phyloP scores from a whole-genome alignment of 2,113 vertebrate genomes.

The Spermophilus dauricus region DNA sequence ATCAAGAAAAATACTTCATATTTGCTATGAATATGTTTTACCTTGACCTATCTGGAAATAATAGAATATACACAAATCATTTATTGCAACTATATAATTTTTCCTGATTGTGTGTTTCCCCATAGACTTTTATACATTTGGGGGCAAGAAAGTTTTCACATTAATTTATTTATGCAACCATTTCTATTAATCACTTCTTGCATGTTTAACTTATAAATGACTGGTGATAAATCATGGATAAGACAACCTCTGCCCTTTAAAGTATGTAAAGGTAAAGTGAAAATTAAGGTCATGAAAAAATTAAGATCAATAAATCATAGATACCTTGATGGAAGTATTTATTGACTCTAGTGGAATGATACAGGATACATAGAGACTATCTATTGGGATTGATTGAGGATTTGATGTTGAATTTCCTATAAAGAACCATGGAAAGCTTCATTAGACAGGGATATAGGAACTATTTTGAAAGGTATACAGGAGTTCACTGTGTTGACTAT shows the following conservation, averaged over 20 bases:
- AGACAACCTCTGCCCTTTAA: neutral
- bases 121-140: neutral
- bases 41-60: slow-evolving; percentile 1
- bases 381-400: neutral
- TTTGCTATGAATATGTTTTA: neutral
- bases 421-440: neutral
- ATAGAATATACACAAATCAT: neutral
- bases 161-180: slow-evolving; percentile 39
- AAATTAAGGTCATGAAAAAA: neutral
- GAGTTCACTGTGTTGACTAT: neutral
- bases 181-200: neutral
- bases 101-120: slow-evolving; percentile 29
- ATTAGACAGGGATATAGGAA: neutral
- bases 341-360: neutral
- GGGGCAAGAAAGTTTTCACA: neutral
- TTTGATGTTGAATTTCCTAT: neutral
- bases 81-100: neutral
- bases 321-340: neutral
- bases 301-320: neutral
- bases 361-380: neutral
- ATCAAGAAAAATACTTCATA: neutral
- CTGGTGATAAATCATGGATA: slow-evolving; percentile 1
- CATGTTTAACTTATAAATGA: neutral
- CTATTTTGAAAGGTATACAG: neutral
- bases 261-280: neutral